These are phyloP conservation scores for Heliconius hortense DNA, from an alignment of 2,888 invertebrate species.

Conservation along the genomic window DNA sequence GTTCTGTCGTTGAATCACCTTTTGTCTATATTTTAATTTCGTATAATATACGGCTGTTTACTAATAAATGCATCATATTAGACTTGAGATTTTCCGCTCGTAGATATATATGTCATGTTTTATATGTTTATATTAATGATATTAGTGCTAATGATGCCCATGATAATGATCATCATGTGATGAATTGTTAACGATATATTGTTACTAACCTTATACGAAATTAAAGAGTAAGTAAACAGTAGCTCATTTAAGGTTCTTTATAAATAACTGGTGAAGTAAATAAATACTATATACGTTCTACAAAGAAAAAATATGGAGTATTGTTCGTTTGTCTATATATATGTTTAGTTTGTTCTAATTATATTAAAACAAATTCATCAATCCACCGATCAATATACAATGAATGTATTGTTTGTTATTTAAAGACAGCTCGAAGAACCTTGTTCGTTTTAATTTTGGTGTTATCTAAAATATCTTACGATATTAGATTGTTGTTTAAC, in stretches of 20 bases:
- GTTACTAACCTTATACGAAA: not conserved
- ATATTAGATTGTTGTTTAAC: conserved; percentile 8
- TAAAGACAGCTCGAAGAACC: not conserved
- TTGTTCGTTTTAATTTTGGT: not conserved
- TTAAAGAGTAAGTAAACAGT: too few species aligned
- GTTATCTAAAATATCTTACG: not conserved
- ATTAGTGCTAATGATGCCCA: too few species aligned
- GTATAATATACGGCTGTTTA: not conserved
- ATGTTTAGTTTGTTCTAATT: not conserved
- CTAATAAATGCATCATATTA: not conserved
- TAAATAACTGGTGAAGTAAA: not conserved
- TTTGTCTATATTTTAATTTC: conserved; percentile 2
- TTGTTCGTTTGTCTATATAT: not conserved
- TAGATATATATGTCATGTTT: not conserved
- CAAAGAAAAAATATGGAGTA: not conserved
- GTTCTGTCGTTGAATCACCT: conserved; percentile 6
- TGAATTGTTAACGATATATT: not conserved
- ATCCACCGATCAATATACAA: not conserved
- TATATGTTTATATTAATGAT: not conserved
- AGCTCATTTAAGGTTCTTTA: not conserved
- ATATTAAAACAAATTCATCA: not conserved
- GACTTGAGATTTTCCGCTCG: not conserved
- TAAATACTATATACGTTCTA: too few species aligned
- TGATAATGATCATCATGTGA: not conserved
- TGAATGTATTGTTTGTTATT: conserved; percentile 9